Evolutionary conservation across 2,888 invertebrate genomes (phyloP), one percentile per base, ranked within the genome.

Genomic region (Boloria selene): DNA sequence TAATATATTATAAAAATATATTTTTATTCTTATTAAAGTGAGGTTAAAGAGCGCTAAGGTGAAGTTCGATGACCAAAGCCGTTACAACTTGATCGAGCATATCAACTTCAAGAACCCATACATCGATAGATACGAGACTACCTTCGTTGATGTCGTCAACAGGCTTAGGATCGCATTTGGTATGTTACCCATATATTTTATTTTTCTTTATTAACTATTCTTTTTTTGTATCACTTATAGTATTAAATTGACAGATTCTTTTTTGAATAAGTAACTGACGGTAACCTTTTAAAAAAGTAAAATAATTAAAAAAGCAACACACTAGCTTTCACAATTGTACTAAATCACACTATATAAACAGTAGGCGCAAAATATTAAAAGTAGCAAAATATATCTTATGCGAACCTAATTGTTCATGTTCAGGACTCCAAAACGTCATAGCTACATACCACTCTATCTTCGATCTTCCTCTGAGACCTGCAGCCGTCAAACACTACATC

Each of bases 401-500:
- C 10, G 2, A 31, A 31, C n/a, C 13, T 31, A 3, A 6, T 52
- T 45, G 16, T 10, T 42, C 38, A 59, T 85, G 85, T 70, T 16
- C 84, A 84, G 92, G 93, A 50, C 69, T 94, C 1, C 89, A 91
- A 70, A 90, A 94, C 64, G 93, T 94, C 13, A 87, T 90, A n/a
- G 86, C 85, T n/a, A 95, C 95, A 0, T 95, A 96, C 85, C 77
- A 88, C 13, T 92, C 94, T 47, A 93, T 95, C 0, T 77, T 94
- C 14, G 83, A 93, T 0, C 95, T 96, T 85, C 96, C 96, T 0
- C 96, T 96, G 90, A 93, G 97, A 70, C 92, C 96, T 0, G 95
- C 95, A 1, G 96, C 97, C 0, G 93, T 95, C 52, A 97, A 96
- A 79, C 94, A 95, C 61, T 93, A 96, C 70, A 88, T 98, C 75